Conservation (phyloP, 2,797 vertebrate genomes). For the Chelon auratus region DNA sequence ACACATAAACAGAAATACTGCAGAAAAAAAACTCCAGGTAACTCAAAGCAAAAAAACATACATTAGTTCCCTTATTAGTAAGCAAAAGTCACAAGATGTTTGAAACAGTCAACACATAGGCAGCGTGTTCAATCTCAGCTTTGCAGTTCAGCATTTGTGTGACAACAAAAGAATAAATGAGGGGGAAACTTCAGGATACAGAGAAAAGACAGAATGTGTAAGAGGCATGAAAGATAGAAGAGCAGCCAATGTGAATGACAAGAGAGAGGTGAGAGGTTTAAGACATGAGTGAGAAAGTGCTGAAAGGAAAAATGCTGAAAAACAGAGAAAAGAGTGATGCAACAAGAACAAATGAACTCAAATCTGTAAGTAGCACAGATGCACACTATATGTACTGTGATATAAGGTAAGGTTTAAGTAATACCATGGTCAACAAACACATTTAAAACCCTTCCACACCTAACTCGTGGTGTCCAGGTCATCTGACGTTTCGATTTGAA, state of each 20-base stretch:
- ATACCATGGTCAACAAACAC: background rate
- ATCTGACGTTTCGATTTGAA: too few species aligned
- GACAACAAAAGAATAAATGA: slow-evolving; percentile 34
- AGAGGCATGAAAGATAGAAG: slow-evolving; percentile 35
- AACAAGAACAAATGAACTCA: slow-evolving; percentile 26
- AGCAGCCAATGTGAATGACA: slow-evolving; percentile 23
- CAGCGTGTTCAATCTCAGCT: slow-evolving; percentile 17
- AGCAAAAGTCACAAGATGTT: slow-evolving; percentile 34
- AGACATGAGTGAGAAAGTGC: slow-evolving; percentile 38
- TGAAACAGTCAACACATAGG: slow-evolving; percentile 28
- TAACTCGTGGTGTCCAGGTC: too few species aligned
- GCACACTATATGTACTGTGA: slow-evolving; percentile 12
- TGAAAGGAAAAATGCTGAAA: slow-evolving; percentile 5
- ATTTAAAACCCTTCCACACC: too few species aligned
- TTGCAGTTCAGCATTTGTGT: slow-evolving; percentile 32
- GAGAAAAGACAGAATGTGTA: background rate
- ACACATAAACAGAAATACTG: slow-evolving; percentile 28
- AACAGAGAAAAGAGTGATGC: slow-evolving; percentile 26
- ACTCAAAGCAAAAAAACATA: slow-evolving; percentile 43
- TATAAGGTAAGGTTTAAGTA: slow-evolving; percentile 21
- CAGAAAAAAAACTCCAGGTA: slow-evolving; percentile 24
- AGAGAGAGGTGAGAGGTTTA: slow-evolving; percentile 40
- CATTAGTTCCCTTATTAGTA: slow-evolving; percentile 42
- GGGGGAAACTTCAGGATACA: slow-evolving; percentile 26
- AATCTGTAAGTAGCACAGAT: slow-evolving; percentile 12